Evolutionary conservation across 2,888 invertebrate species (phyloP), one percentile per base, ranked within the genome.

Genomic region (Lydus trimaculatus): DNA sequence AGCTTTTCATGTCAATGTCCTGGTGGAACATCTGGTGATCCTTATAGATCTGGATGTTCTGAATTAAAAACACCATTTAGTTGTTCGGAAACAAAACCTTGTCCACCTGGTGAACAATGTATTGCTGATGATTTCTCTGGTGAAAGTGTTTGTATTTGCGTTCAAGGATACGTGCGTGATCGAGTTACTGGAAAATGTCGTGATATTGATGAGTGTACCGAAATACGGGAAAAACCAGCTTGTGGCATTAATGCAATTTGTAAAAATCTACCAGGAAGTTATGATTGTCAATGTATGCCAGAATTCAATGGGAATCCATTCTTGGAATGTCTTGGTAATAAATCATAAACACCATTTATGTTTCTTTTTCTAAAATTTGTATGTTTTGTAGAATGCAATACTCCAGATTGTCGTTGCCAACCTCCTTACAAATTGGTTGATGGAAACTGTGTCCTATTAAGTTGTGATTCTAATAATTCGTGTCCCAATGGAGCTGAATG

Each of bases 251-350:
- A 96, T 84, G 95, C 96, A 0, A 90, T 96, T 67, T 97, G 97
- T 81, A 96, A 95, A 83, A 97, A 97, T 85, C 86, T 96, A 63
- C 96, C 96, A 0, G 97, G 97, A 60, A 95, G 95, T 81, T 97
- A 96, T 81, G 96, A 96, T 85, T 97, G 97, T 78, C 94, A 94
- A 79, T 97, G 97, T 80, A 94, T 96, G 0, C 87, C 91, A 31
- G 95, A 95, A 36, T 96, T 93, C 82, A 94, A 93, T 80, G 96
- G 96, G 58, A 96, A 97, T 85, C 96, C 97, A 0, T 97, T 95
- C 81, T 90, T 92, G 17, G 88, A 92, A 75, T 97, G 97, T 82
- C 94, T 94, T 86, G 87, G 88, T 88, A 81, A 69, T 28, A 20
- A 63, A 52, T 62, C 20, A n/a, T 15, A 23, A 33, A n/a, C 25